Evolutionary conservation across 2,797 vertebrate genomes (phyloP), one percentile per base, ranked within the genome.

Genomic region (Emydoidea blandingii): DNA sequence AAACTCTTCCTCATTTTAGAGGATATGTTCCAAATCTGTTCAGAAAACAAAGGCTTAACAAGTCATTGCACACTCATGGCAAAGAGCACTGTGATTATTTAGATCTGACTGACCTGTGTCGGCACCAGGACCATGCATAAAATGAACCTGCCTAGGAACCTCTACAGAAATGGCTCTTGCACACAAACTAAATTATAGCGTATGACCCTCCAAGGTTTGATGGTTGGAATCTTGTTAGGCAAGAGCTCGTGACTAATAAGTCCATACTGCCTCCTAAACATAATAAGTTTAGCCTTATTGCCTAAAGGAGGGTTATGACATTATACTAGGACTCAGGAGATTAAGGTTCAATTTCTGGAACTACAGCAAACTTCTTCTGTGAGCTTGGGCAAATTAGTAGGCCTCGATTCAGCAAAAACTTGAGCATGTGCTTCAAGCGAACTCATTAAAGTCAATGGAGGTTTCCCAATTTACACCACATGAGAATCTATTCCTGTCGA

Each of bases 11-110:
- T 96, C 56, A 1, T 92, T 96, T 95, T 92, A 57, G 68, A 56
- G 81, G 94, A 86, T 89, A 86, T 79, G 10, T 89, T 74, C 96
- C 95, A 92, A 92, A 97, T 87, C 85, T 85, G 90, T 86, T 95
- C 56, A 88, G 95, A 91, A 74, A 72, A 88, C 85, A 92, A 49
- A 91, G 81, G 76, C 94, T 37, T 88, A 83, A 83, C 78, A 12
- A 96, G 96, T 97, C 95, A 88, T 83, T 37, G 62, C 29, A 6
- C 83, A 89, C 47, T 81, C n/a, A 74, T 79, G 93, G 94, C 74
- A 88, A 89, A 50, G 53, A 88, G 79, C 85, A 96, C 52, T n/a
- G 94, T 37, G 82, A 29, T 49, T 89, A 8, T 82, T 92, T 95
- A 83, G 92, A 86, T 59, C 56, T 90, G 72, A 5, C 56, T 86